A percentile compares a stretch with the other conserved stretches of the same genome.
phyloP scores from a whole-genome alignment of 23 tunicate species.

The Pegea sp. region DNA sequence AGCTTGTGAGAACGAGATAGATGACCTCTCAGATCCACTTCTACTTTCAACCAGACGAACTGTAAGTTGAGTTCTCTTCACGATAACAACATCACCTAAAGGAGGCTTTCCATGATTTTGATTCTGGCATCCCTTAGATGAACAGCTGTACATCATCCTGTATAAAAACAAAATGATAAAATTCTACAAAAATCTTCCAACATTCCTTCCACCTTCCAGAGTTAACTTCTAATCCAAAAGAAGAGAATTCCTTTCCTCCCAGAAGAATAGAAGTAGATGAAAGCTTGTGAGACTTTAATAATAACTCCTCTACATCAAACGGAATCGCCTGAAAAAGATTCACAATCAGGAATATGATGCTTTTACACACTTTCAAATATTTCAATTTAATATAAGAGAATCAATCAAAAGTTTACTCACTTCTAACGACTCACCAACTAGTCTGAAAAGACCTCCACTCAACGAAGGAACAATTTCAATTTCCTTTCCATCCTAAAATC shows the following conservation, averaged over 20 bases:
- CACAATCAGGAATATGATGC: too few species aligned
- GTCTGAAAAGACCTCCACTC: slow-evolving; percentile 57
- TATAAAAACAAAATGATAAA: not conserved
- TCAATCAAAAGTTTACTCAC: slow-evolving; percentile 8
- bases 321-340: slow-evolving; percentile 28
- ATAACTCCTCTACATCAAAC: slow-evolving; percentile 59
- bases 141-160: slow-evolving; percentile 30
- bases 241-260: slow-evolving; percentile 59
- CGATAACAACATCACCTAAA: slow-evolving; percentile 33
- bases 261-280: slow-evolving; percentile 31
- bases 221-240: slow-evolving; percentile 36
- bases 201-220: slow-evolving; percentile 24
- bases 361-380: too few species aligned
- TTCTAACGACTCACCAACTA: slow-evolving; percentile 73
- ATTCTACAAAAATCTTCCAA: not conserved
- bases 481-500: slow-evolving; percentile 48
- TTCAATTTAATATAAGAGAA: not conserved
- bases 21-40: slow-evolving; percentile 38
- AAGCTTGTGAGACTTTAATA: slow-evolving; percentile 37
- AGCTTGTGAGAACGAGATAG: not conserved
- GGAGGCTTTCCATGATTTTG: too few species aligned
- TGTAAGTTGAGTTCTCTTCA: slow-evolving; percentile 52
- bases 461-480: slow-evolving; percentile 68
- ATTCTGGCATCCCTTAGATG: slow-evolving; percentile 30
- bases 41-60: slow-evolving; percentile 64